Evolutionary conservation across 2,113 vertebrate genomes (phyloP), one percentile per base, ranked within the genome.

Genomic region (Pluvialis apricaria): DNA sequence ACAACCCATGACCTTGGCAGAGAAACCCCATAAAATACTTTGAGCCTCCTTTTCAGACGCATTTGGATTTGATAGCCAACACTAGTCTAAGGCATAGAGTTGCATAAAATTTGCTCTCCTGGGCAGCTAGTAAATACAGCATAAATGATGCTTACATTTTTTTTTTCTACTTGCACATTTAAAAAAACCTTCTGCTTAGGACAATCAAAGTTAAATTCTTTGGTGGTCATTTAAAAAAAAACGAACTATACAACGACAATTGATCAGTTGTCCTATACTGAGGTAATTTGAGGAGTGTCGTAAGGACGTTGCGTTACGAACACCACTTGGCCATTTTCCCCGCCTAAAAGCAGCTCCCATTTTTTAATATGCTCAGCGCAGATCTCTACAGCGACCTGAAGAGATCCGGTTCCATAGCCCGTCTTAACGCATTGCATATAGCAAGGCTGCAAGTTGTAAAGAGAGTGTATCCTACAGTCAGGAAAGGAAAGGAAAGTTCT

Each of bases 151-250:
- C 60, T 77, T 94, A 93, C 72, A 72, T 16, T 10, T 81, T 15
- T 29, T 47, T 62, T 65, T 38, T 55, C 66, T 95, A 62, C 36
- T 78, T 73, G 72, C 9, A 11, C 9, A 3, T 77, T 90, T 83
- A 42, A 95, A 94, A 85, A 77, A 32, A 7, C 18, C 31, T 58
- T 86, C 70, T 73, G 57, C 69, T 91, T 69, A 83, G 49, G 90
- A 94, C 66, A 91, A 96, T 93, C 20, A 10, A 90, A 72, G 87
- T 62, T 79, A 76, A 93, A 80, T 85, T 96, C 86, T 97, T 95
- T 92, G 97, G 92, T 66, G 92, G 82, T 94, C 77, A 80, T 93
- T 94, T 66, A 64, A 36, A 95, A 87, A 92, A 58, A 11, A 2
- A 6, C 28, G 5, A 85, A 81, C 51, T 89, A 44, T 64, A 84